Evolutionary conservation across 2,113 vertebrate genomes (phyloP).

Genomic region (Atrichornis clamosus): DNA sequence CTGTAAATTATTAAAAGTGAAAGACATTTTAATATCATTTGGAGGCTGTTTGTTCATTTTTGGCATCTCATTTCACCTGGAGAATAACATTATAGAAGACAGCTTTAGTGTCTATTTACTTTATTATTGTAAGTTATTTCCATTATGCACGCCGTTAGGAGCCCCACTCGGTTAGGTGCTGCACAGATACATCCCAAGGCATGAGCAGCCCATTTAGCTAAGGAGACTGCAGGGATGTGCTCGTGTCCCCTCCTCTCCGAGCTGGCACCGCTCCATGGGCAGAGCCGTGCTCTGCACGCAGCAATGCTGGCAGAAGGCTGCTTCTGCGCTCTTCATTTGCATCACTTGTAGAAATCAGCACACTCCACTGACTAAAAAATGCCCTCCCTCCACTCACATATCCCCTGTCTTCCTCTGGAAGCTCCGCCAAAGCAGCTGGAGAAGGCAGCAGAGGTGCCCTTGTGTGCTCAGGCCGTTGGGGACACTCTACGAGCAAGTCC

Average conservation of each 20-base stretch:
- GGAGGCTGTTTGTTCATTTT: constrained; percentile 38
- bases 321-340: background rate
- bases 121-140: constrained; percentile 24
- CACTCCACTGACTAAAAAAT: background rate
- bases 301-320: background rate
- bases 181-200: background rate
- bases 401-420: background rate
- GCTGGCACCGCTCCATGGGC: background rate
- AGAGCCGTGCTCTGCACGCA: background rate
- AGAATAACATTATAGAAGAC: constrained; percentile 38
- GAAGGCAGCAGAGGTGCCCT: background rate
- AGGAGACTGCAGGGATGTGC: background rate
- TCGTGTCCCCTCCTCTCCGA: background rate
- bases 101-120: constrained; percentile 56
- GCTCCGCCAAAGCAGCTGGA: background rate
- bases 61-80: constrained; percentile 42
- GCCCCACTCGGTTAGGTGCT: constrained; percentile 1
- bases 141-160: background rate
- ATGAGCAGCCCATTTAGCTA: background rate
- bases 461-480: background rate
- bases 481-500: accelerated
- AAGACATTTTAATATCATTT: constrained; percentile 42
- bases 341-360: background rate
- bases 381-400: background rate
- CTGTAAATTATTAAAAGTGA: constrained; percentile 53